phyloP scores from a whole-genome alignment of 2,797 vertebrate genomes.

The Sebastes itinus region DNA sequence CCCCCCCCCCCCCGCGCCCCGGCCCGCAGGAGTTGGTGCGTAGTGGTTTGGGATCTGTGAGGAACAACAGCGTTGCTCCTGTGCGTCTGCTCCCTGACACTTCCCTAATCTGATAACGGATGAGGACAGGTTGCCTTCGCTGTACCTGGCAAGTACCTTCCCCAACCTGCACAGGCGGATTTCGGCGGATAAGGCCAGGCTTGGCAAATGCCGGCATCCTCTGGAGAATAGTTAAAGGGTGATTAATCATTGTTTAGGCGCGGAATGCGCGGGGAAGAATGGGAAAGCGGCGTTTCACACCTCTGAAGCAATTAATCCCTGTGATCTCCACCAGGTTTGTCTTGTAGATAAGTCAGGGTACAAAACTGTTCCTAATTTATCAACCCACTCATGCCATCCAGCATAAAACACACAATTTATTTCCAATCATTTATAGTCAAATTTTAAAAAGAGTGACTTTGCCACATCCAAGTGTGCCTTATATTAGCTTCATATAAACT shows the following conservation, averaged over 20 bases:
- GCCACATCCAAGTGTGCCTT: slow-evolving; percentile 97
- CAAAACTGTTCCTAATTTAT: slow-evolving; percentile 99
- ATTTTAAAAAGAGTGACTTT: slow-evolving; percentile 99
- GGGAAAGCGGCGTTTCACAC: slow-evolving; percentile 98
- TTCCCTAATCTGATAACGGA: slow-evolving; percentile 99
- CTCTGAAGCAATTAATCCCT: slow-evolving; percentile 99
- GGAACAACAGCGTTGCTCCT: slow-evolving; percentile 84
- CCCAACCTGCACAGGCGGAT: slow-evolving; percentile 89
- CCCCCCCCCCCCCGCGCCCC: too few relatives aligned
- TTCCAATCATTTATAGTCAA: slow-evolving; percentile 99
- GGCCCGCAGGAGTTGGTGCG: slow-evolving; percentile 42
- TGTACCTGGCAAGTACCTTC: slow-evolving; percentile 86
- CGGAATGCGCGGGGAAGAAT: slow-evolving; percentile 96
- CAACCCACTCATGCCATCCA: slow-evolving; percentile 99
- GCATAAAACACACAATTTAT: slow-evolving; percentile 99
- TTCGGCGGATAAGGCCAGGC: slow-evolving; percentile 97
- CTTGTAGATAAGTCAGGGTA: slow-evolving; percentile 99
- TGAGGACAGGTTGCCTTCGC: slow-evolving; percentile 95
- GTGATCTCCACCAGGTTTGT: slow-evolving; percentile 99
- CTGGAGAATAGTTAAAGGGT: slow-evolving; percentile 99
- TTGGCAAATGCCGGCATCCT: slow-evolving; percentile 97
- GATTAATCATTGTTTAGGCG: slow-evolving; percentile 99
- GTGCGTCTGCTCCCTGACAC: slow-evolving; percentile 91
- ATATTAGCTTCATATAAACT: slow-evolving; percentile 99
- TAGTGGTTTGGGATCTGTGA: slow-evolving; percentile 60